Percentiles rank a stretch among this genome's conserved stretches.
These are phyloP conservation scores for Cnemophilus loriae DNA, from an alignment of 2,113 vertebrate genomes.

Conservation along the genomic window DNA sequence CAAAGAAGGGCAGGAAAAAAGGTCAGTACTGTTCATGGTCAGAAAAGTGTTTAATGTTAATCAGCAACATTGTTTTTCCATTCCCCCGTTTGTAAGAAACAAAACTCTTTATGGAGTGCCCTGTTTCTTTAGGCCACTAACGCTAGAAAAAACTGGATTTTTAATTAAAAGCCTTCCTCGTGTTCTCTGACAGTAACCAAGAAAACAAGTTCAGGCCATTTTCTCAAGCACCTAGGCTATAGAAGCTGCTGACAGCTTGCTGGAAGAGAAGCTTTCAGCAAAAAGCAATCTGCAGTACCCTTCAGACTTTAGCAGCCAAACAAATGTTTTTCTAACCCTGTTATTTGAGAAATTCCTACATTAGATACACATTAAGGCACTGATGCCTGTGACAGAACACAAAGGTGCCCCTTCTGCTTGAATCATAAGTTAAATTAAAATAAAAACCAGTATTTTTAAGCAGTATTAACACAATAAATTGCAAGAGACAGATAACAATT, in stretches of 20 bases:
- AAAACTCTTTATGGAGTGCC: not conserved
- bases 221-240: not conserved
- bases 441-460: not conserved
- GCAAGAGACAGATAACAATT: not conserved
- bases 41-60: not conserved
- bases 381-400: not conserved
- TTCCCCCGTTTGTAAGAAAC: not conserved
- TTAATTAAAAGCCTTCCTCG: not conserved
- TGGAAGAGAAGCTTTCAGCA: not conserved
- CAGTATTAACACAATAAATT: not conserved
- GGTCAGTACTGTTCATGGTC: not conserved
- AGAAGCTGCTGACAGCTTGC: not conserved
- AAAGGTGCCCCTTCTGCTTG: not conserved
- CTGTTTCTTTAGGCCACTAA: not conserved
- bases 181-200: not conserved
- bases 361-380: not conserved
- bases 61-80: not conserved
- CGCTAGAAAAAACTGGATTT: not conserved
- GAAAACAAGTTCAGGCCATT: not conserved
- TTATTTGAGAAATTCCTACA: not conserved
- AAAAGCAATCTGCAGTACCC: not conserved
- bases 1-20: not conserved
- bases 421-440: not conserved
- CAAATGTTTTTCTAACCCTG: not conserved
- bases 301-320: not conserved